These are phyloP conservation scores for Falco concolor DNA, from an alignment of 2,797 vertebrate genomes.

Conservation along the genomic window DNA sequence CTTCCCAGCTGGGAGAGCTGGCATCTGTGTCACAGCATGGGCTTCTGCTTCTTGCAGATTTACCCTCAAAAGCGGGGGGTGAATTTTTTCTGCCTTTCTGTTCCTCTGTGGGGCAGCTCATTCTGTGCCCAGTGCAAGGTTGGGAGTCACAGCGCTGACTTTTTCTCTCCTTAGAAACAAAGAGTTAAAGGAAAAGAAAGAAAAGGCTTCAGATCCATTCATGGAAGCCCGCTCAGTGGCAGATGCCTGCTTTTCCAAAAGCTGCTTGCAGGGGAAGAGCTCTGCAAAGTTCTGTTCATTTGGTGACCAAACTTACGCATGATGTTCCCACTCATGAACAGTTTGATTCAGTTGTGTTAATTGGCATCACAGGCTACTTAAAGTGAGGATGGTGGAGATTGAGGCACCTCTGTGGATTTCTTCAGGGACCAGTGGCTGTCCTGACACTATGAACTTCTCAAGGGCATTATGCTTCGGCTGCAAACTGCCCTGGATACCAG, in stretches of 20 bases:
- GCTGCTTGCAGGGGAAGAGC: background rate
- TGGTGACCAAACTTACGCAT: background rate
- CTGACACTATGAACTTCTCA: background rate
- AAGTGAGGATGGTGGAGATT: background rate
- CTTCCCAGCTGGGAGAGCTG: background rate
- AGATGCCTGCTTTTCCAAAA: background rate
- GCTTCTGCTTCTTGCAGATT: background rate
- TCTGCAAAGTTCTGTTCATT: background rate
- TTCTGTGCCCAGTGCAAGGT: background rate
- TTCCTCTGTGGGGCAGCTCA: background rate
- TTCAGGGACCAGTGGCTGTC: background rate
- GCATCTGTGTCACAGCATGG: background rate
- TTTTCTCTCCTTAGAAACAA: background rate
- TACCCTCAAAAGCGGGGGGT: background rate
- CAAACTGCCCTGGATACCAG: background rate
- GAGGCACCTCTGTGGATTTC: background rate
- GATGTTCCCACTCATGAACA: background rate
- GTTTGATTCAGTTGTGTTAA: background rate
- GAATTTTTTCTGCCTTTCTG: background rate
- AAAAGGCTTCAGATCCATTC: background rate
- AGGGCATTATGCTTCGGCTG: background rate
- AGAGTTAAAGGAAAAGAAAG: background rate
- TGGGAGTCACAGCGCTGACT: rapidly evolving
- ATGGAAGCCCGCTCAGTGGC: background rate
- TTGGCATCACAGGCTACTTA: background rate